These are phyloP conservation scores for Nebria brevicollis DNA, from an alignment of 2,888 invertebrate genomes.

Conservation along the genomic window DNA sequence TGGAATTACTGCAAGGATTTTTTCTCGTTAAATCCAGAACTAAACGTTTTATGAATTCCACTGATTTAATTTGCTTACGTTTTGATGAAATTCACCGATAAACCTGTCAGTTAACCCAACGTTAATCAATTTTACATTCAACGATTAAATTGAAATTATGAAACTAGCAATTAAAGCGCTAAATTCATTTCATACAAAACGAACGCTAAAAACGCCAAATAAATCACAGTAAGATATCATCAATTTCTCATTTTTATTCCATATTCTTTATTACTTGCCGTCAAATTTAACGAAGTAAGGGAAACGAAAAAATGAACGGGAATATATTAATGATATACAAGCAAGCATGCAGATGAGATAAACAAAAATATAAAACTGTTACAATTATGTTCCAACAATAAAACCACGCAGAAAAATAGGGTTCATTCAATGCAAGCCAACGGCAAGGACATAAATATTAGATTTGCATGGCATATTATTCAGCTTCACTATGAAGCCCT, in stretches of 20 bases:
- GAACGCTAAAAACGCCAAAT: background rate
- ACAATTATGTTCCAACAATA: background rate
- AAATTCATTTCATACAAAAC: background rate
- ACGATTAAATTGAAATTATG: background rate
- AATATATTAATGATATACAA: background rate
- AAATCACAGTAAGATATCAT: background rate
- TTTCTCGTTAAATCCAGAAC: background rate
- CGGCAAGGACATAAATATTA: background rate
- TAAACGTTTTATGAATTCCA: background rate
- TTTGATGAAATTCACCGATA: background rate
- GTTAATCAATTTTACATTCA: background rate
- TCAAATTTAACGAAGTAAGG: constrained; percentile 1
- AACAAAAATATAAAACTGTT: background rate
- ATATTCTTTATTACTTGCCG: background rate
- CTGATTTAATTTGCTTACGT: background rate
- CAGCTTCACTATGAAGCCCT: background rate
- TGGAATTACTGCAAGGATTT: too few species aligned
- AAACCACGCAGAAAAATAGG: background rate
- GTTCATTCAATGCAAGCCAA: background rate
- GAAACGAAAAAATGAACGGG: background rate
- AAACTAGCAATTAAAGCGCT: background rate
- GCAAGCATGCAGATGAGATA: background rate
- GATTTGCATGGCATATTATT: background rate
- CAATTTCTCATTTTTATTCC: constrained; percentile 1
- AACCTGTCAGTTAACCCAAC: background rate